Conservation (phyloP, 2,113 vertebrate genomes). For the Pygoscelis antarcticus region DNA sequence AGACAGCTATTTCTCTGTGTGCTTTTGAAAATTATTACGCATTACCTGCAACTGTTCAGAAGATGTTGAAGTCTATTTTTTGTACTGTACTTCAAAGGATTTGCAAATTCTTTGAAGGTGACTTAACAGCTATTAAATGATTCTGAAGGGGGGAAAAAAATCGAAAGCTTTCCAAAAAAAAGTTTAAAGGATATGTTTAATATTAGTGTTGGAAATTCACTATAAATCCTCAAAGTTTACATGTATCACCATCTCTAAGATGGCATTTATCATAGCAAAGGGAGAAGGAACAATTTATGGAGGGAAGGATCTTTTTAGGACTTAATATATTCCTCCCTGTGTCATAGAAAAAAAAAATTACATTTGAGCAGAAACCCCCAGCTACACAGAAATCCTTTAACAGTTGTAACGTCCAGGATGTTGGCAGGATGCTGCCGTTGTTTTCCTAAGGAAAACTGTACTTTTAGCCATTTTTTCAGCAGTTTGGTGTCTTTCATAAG, state of each 20-base stretch:
- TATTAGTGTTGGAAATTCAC: slow-evolving; percentile 31
- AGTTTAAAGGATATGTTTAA: slow-evolving; percentile 56
- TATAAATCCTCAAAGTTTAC: slow-evolving; percentile 2
- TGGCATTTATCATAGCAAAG: slow-evolving; percentile 12
- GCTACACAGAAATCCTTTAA: not conserved
- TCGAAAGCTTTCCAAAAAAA: slow-evolving; percentile 2
- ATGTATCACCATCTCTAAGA: not conserved
- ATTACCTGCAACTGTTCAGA: slow-evolving; percentile 13
- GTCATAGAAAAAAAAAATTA: not conserved
- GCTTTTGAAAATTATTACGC: slow-evolving; percentile 8
- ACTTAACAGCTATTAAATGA: slow-evolving; percentile 50
- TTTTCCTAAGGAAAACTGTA: slow-evolving; percentile 13
- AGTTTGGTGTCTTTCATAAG: not conserved
- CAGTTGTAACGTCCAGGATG: not conserved
- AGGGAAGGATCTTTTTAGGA: not conserved
- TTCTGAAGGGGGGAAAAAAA: not conserved
- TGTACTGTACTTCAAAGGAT: slow-evolving; percentile 43
- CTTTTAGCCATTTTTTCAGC: not conserved
- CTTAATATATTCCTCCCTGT: not conserved
- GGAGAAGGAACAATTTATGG: not conserved
- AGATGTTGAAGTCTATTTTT: slow-evolving; percentile 14
- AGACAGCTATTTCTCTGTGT: not conserved
- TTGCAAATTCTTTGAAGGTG: slow-evolving; percentile 58
- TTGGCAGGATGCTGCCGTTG: not conserved
- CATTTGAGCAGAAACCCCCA: not conserved